These are phyloP conservation scores for Lamproptera curius DNA, from an alignment of 2,888 invertebrate species.

Conservation along the genomic window DNA sequence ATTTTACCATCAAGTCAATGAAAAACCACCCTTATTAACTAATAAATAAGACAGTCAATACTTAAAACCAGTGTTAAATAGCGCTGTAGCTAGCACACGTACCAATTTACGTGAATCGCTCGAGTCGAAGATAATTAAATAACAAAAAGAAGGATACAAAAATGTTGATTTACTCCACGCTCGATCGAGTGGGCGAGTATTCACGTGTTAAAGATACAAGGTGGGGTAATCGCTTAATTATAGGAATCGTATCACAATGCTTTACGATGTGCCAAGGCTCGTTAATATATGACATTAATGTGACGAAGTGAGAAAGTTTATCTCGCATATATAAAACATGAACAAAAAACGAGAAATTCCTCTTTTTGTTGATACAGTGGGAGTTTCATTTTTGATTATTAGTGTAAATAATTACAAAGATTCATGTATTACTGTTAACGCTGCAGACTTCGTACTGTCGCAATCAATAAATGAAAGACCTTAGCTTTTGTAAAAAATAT, in stretches of 20 bases:
- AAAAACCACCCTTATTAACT: conserved; percentile 22
- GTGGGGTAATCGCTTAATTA: conserved; percentile 28
- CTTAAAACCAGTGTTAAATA: too few relatives aligned
- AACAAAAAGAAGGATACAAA: conserved; percentile 53
- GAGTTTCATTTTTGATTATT: background rate
- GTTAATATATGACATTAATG: conserved; percentile 14
- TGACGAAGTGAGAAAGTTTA: conserved; percentile 16
- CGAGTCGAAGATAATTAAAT: conserved; percentile 65
- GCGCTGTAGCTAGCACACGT: conserved; percentile 38
- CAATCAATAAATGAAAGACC: too few relatives aligned
- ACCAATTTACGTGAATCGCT: conserved; percentile 52
- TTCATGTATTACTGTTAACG: background rate
- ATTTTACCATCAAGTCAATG: conserved; percentile 11
- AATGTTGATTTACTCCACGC: conserved; percentile 48
- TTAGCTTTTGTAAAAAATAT: too few relatives aligned
- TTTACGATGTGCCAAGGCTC: conserved; percentile 25
- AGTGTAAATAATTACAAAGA: background rate
- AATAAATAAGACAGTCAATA: too few relatives aligned
- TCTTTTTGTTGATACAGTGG: background rate
- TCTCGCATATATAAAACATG: background rate
- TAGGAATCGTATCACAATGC: conserved; percentile 24
- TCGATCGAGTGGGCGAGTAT: conserved; percentile 27
- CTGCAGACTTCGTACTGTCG: too few relatives aligned
- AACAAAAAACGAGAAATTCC: background rate
- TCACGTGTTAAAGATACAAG: conserved; percentile 23